These are phyloP conservation scores for Limnephilus marmoratus DNA, from an alignment of 2,888 invertebrate species.

Conservation along the genomic window DNA sequence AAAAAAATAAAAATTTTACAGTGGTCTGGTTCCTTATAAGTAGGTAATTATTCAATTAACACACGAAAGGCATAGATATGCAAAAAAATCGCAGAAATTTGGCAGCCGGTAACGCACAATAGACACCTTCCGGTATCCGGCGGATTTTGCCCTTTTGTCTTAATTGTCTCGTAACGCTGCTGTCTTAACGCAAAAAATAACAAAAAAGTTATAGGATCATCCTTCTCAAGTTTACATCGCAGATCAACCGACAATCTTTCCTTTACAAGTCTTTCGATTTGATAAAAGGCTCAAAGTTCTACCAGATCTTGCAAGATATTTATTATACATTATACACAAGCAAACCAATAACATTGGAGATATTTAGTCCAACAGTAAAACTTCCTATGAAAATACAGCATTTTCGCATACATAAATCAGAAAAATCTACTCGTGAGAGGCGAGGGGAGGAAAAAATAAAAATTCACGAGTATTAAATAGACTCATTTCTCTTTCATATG, in stretches of 20 bases:
- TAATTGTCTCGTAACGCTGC: too few relatives aligned
- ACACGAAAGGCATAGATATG: too few relatives aligned
- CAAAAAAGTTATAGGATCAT: too few relatives aligned
- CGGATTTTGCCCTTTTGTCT: too few relatives aligned
- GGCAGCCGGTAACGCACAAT: too few relatives aligned
- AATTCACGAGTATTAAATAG: slow-evolving; percentile 23
- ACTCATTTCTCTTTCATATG: slow-evolving; percentile 6
- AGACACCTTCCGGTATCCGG: too few relatives aligned
- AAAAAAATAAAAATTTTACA: too few relatives aligned
- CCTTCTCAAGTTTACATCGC: neutral
- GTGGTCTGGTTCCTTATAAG: too few relatives aligned
- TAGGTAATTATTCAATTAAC: too few relatives aligned
- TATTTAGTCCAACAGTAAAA: neutral
- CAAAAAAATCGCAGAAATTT: too few relatives aligned
- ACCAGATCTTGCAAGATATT: neutral
- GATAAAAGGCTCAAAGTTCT: neutral
- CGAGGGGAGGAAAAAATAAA: slow-evolving; percentile 30
- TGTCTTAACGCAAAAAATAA: too few relatives aligned
- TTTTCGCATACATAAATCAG: slow-evolving; percentile 28
- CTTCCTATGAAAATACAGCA: neutral
- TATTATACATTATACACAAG: neutral
- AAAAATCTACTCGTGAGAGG: neutral
- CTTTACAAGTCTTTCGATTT: neutral
- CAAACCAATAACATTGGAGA: neutral
- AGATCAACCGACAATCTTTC: neutral